Evolutionary conservation across 2,888 invertebrate genomes (phyloP).

Genomic region (Andrena dorsata): DNA sequence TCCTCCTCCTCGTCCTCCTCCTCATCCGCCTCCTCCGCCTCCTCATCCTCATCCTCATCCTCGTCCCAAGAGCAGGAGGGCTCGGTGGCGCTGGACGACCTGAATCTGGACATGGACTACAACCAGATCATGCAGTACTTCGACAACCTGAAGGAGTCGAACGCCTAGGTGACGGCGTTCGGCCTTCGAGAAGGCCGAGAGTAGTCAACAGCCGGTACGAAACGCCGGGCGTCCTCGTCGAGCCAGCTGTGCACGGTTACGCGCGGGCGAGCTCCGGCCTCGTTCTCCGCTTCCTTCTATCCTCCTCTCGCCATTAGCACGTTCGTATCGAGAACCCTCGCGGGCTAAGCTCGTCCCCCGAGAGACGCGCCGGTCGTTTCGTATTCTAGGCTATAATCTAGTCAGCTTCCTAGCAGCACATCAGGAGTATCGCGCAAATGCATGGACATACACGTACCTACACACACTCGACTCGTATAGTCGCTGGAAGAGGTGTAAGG

Average conservation of each 20-base stretch:
- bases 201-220: constrained; percentile 70
- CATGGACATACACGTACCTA: constrained; percentile 39
- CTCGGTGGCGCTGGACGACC: constrained; percentile 91
- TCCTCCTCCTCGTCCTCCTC: constrained; percentile 64
- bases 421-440: constrained; percentile 73
- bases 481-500: constrained; percentile 1
- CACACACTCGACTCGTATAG: constrained; percentile 19
- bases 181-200: constrained; percentile 89
- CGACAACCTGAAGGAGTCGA: constrained; percentile 98
- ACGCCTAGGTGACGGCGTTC: constrained; percentile 92
- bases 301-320: constrained; percentile 43
- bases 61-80: constrained; percentile 86
- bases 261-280: constrained; percentile 19
- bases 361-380: constrained; percentile 60
- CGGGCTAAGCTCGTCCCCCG: constrained; percentile 26
- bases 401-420: constrained; percentile 85
- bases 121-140: constrained; percentile 99
- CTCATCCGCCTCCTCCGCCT: constrained; percentile 63
- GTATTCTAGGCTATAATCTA: constrained; percentile 82
- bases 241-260: constrained; percentile 19
- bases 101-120: constrained; percentile 95
- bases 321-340: constrained; percentile 43
- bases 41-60: constrained; percentile 79
- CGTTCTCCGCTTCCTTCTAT: constrained; percentile 50
- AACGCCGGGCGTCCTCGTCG: constrained; percentile 59